A percentile compares a stretch with the other conserved stretches of the same genome.
These are phyloP conservation scores for Anoura caudifer DNA, from an alignment of 2,113 vertebrate species.

Conservation along the genomic window DNA sequence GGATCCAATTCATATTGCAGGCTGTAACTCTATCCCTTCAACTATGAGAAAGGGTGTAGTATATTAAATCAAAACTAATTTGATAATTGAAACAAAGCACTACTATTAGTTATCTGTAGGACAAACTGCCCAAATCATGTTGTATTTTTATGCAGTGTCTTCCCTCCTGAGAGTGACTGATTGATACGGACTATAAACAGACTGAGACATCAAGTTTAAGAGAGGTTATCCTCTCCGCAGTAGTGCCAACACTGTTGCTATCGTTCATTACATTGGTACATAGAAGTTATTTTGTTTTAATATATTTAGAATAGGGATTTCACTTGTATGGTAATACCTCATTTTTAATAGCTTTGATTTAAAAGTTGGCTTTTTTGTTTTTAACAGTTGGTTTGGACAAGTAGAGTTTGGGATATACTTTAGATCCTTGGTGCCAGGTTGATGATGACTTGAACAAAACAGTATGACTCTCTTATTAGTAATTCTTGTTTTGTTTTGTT, in stretches of 20 bases:
- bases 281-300: neutral
- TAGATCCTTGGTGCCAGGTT: neutral
- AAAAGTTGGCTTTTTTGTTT: neutral
- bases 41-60: neutral
- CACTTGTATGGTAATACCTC: neutral
- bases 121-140: neutral
- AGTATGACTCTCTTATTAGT: neutral
- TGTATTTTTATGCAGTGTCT: neutral
- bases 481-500: neutral
- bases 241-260: neutral
- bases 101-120: neutral
- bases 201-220: neutral
- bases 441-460: neutral
- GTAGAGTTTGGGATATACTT: neutral
- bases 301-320: neutral
- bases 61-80: neutral
- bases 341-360: constrained; percentile 1
- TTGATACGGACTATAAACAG: neutral
- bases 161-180: neutral
- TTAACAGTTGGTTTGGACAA: neutral
- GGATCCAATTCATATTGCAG: neutral
- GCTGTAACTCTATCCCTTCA: neutral
- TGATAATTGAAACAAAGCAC: neutral
- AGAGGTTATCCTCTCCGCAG: neutral
- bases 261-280: neutral